Evolutionary conservation across 2,888 invertebrate genomes (phyloP).

Genomic region (Microctonus brassicae): DNA sequence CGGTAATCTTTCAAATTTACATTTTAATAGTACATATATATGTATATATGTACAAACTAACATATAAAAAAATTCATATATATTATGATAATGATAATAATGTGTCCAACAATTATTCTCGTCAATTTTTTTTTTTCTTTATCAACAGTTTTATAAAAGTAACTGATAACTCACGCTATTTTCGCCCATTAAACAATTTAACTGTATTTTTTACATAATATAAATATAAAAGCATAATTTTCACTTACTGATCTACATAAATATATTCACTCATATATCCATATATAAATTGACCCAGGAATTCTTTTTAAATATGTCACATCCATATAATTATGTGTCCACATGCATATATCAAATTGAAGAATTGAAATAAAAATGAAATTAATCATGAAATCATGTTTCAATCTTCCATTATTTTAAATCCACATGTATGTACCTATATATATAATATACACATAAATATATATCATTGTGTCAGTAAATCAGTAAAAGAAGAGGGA

Average conservation of each 20-base stretch:
- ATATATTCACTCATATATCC: background rate
- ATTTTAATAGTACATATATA: too few relatives aligned
- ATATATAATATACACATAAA: too few relatives aligned
- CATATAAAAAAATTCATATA: too few relatives aligned
- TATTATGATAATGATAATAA: too few relatives aligned
- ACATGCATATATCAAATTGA: background rate
- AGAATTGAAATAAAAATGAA: slow-evolving; percentile 15
- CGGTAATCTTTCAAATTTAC: too few relatives aligned
- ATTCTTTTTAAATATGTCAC: slow-evolving; percentile 6
- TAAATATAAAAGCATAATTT: too few relatives aligned
- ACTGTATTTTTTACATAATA: too few relatives aligned
- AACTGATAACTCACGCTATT: too few relatives aligned
- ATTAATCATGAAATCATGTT: slow-evolving; percentile 20
- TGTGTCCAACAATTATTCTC: background rate
- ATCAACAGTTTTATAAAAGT: background rate
- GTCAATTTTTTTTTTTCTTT: background rate
- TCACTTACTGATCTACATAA: background rate
- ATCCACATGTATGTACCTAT: too few relatives aligned
- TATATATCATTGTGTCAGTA: background rate
- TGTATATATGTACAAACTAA: too few relatives aligned
- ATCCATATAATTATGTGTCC: background rate
- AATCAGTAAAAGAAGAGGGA: slow-evolving; percentile 10
- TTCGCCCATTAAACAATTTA: too few relatives aligned
- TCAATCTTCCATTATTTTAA: slow-evolving; percentile 22
- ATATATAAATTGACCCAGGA: background rate